These are phyloP conservation scores for Blera fallax DNA, from an alignment of 2,888 invertebrate genomes.

Conservation along the genomic window DNA sequence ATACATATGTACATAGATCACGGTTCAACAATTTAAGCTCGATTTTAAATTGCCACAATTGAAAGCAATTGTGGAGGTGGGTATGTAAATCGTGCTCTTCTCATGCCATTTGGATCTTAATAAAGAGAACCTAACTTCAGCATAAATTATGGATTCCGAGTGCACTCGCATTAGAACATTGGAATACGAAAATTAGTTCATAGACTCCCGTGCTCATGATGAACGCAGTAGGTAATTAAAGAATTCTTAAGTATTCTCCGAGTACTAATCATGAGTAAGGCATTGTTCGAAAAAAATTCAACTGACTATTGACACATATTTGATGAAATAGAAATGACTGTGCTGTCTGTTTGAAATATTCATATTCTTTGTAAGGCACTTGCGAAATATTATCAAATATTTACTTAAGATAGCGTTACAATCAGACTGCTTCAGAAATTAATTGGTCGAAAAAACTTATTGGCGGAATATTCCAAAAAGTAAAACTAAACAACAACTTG, in stretches of 20 bases:
- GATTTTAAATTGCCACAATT: conserved; percentile 79
- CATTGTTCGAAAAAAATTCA: neutral
- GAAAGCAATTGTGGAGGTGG: conserved; percentile 72
- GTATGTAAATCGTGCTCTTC: conserved; percentile 45
- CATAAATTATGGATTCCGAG: conserved; percentile 30
- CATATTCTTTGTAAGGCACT: conserved; percentile 3
- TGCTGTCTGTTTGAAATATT: neutral
- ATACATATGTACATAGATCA: conserved; percentile 36
- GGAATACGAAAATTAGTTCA: neutral
- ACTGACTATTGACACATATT: neutral
- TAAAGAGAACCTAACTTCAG: neutral
- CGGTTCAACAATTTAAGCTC: conserved; percentile 73
- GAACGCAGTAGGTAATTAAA: neutral
- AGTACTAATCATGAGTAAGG: neutral
- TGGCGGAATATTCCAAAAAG: neutral
- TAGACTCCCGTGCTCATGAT: conserved; percentile 2
- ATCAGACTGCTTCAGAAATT: neutral
- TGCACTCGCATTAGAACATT: neutral
- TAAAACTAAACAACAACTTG: neutral
- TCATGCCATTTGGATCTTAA: conserved; percentile 25
- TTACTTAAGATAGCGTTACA: conserved; percentile 42
- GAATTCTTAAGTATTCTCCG: neutral
- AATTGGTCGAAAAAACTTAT: neutral
- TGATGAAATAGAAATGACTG: neutral
- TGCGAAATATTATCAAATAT: conserved; percentile 42